These are phyloP conservation scores for Umimayanthus kanabou DNA, from an alignment of 92 coral and sea anemone genomes.

Conservation along the genomic window DNA sequence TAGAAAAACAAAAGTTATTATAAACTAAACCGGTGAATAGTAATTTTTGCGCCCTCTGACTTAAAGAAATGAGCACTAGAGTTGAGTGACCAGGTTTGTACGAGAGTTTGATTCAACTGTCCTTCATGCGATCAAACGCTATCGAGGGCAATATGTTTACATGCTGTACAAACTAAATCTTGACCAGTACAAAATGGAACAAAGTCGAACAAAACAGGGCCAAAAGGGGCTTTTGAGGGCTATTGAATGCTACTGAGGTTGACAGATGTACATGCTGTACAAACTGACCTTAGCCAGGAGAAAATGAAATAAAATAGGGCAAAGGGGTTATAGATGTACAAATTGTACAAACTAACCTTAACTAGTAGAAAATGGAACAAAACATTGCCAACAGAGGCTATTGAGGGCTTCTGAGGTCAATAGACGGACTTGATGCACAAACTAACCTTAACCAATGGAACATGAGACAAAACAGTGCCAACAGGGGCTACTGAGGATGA, in stretches of 20 bases:
- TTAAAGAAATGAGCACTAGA: too few species aligned
- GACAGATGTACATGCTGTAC: background rate
- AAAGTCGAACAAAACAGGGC: too few species aligned
- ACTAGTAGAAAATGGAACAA: background rate
- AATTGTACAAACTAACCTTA: background rate
- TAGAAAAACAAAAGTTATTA: background rate
- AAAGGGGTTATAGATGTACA: background rate
- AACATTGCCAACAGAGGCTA: background rate
- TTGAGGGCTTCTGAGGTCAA: background rate
- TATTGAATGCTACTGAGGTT: background rate
- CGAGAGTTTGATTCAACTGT: too few species aligned
- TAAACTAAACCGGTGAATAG: background rate
- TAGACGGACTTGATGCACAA: background rate
- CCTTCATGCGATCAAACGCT: background rate
- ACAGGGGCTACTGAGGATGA: slow-evolving; percentile 5
- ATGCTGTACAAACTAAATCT: too few species aligned
- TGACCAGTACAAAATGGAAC: too few species aligned
- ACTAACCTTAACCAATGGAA: slow-evolving; percentile 19
- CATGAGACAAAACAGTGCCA: slow-evolving; percentile 6
- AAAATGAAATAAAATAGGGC: too few species aligned
- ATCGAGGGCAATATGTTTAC: too few species aligned
- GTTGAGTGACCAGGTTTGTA: background rate
- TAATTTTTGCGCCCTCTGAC: background rate
- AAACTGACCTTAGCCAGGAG: background rate
- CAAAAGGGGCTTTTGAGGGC: background rate